These are phyloP conservation scores for Sarcophaga peregrina DNA, from an alignment of 1,140 invertebrate species.

Conservation along the genomic window DNA sequence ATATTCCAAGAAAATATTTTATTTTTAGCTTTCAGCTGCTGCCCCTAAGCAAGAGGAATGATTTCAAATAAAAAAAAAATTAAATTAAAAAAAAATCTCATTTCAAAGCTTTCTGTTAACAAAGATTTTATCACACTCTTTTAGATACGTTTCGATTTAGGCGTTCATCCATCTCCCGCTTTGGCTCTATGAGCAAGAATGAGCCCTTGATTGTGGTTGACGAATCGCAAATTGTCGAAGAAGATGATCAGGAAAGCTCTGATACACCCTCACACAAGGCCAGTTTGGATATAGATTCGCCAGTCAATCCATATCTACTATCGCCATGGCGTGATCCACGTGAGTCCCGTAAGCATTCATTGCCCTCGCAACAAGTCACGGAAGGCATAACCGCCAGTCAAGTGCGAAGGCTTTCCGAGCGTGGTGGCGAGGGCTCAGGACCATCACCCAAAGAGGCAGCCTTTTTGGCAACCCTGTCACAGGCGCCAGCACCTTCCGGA, in stretches of 20 bases:
- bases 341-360: constrained; percentile 80
- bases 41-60: too few relatives aligned
- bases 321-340: constrained; percentile 78
- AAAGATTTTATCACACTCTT: neutral
- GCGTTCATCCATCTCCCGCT: constrained; percentile 67
- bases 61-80: too few relatives aligned
- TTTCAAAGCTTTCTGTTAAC: neutral
- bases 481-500: constrained; percentile 78
- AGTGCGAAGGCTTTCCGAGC: constrained; percentile 81
- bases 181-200: constrained; percentile 63
- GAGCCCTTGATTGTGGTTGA: constrained; percentile 86
- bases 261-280: constrained; percentile 70
- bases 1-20: neutral
- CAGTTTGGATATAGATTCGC: constrained; percentile 78
- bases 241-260: constrained; percentile 70
- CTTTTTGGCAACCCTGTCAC: constrained; percentile 82
- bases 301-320: constrained; percentile 81
- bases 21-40: too few relatives aligned
- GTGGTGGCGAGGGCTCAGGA: constrained; percentile 77
- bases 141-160: constrained; percentile 66
- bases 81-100: too few relatives aligned
- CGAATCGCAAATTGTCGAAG: constrained; percentile 76
- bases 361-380: constrained; percentile 84
- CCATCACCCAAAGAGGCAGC: constrained; percentile 78
- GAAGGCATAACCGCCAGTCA: constrained; percentile 86